Base-by-base conservation (phyloP, 2,888 invertebrate species). In the Sepiola atlantica region DNA sequence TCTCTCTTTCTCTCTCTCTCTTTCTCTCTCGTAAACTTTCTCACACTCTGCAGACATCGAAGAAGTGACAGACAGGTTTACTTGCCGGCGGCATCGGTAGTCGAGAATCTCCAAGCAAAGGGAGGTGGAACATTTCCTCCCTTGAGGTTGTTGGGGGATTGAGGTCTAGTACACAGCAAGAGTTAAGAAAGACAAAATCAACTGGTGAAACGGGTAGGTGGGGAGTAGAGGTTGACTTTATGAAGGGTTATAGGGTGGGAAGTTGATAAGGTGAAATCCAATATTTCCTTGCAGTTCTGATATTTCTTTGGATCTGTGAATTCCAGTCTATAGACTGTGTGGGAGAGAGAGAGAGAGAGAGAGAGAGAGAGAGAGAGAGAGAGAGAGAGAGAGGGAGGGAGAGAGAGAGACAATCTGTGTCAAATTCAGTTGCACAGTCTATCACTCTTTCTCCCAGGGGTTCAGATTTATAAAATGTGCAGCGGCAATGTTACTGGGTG, bases 261-360 rank as follows among this genome's bases (percentile, higher is more conserved):
- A n/a, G 77, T 77, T 77, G 32, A n/a, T 16, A 77, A 77, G 77
- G 18, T 77, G 77, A 77, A 77, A 77, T 77, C n/a, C 77, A 77
- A 77, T 77, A 77, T n/a, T 77, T 77, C 77, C 77, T 77, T n/a
- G n/a, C 77, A n/a, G 77, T 77, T 77, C 77, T 77, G 77, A 77
- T 77, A 77, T 77, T n/a, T 77, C 77, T 77, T n/a, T 77, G n/a
- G n/a, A 77, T 32, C 77, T 77, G 77, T 77, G 77, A 77, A 77
- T 32, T 32, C 21, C 12, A 77, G n/a, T 77, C 77, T 77, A n/a
- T 77, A 77, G 77, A 77, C n/a, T 18, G 77, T 77, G n/a, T 28
- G 61, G 2, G 24, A 8, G 61, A 8, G 61, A 3, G 61, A 4
- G 28, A 3, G 61, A 0, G 10, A 4, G 61, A 77, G 28, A 77